Evolutionary conservation across 2,888 invertebrate species (phyloP).

Genomic region (Pristionchus maxplancki): DNA sequence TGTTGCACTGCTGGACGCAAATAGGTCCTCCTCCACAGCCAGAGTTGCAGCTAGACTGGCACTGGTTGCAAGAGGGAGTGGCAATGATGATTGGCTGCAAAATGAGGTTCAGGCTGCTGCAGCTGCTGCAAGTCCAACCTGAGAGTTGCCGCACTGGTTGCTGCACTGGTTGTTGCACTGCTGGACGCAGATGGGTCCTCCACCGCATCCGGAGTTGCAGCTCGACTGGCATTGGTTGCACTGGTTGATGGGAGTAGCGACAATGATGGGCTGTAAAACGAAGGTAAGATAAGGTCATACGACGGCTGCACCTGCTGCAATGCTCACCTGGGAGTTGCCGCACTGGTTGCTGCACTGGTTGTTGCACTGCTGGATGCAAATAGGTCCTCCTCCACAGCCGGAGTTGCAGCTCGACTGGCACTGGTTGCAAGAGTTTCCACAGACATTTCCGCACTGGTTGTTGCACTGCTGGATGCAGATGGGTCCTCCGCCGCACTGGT

Average conservation of each 20-base stretch:
- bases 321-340: not conserved
- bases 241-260: conserved; percentile 22
- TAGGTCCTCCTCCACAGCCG: not conserved
- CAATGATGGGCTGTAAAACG: not conserved
- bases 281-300: no score
- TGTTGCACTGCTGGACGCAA: conserved; percentile 33
- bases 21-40: conserved; percentile 53
- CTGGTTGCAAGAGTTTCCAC: conserved; percentile 60
- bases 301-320: not conserved
- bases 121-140: not conserved
- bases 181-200: conserved; percentile 22
- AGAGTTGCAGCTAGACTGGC: conserved; percentile 60
- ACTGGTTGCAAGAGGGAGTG: conserved; percentile 62
- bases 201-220: conserved; percentile 50
- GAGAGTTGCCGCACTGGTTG: not conserved
- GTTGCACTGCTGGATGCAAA: conserved; percentile 40
- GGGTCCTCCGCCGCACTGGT: conserved; percentile 53
- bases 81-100: conserved; percentile 1
- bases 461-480: conserved; percentile 29
- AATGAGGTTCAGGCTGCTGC: not conserved
- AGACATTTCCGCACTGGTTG: conserved; percentile 4
- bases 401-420: conserved; percentile 60
- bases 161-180: conserved; percentile 7
- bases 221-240: conserved; percentile 66
- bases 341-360: not conserved